Conservation (phyloP, 2,797 vertebrate genomes). For the Nannoperca australis region DNA sequence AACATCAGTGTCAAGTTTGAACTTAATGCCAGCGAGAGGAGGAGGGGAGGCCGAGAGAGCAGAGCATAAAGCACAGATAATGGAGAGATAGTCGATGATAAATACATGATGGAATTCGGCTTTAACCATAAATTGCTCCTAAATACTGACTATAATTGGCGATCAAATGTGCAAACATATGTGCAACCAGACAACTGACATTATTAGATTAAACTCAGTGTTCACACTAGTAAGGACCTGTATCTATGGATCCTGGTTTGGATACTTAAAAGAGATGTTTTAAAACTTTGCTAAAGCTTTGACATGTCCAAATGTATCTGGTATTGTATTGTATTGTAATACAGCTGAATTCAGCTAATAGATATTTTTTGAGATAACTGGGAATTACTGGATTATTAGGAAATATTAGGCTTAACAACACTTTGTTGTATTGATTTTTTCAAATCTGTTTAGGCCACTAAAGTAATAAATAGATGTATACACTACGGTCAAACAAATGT, state of each 20-base stretch:
- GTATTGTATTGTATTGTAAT: background rate
- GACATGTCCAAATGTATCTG: background rate
- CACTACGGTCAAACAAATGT: background rate
- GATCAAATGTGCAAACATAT: constrained; percentile 32
- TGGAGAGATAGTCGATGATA: constrained; percentile 79
- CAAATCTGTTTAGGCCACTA: background rate
- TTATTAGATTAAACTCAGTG: constrained; percentile 11
- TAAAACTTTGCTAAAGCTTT: constrained; percentile 38
- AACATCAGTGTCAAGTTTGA: constrained; percentile 90
- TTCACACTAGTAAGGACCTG: background rate
- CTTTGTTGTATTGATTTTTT: background rate
- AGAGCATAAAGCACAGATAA: constrained; percentile 82
- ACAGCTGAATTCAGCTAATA: background rate
- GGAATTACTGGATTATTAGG: background rate
- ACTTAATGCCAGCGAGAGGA: constrained; percentile 88
- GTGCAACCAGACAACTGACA: constrained; percentile 13
- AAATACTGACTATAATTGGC: constrained; percentile 43
- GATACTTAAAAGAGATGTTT: background rate
- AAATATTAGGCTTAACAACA: background rate
- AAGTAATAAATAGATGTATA: background rate
- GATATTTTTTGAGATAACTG: background rate
- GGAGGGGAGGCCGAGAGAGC: constrained; percentile 79
- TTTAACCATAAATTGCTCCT: constrained; percentile 68
- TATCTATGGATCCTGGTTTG: constrained; percentile 16
- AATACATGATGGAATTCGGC: constrained; percentile 75